These are phyloP conservation scores for Noctilio leporinus DNA, from an alignment of 2,113 vertebrate species.

Conservation along the genomic window DNA sequence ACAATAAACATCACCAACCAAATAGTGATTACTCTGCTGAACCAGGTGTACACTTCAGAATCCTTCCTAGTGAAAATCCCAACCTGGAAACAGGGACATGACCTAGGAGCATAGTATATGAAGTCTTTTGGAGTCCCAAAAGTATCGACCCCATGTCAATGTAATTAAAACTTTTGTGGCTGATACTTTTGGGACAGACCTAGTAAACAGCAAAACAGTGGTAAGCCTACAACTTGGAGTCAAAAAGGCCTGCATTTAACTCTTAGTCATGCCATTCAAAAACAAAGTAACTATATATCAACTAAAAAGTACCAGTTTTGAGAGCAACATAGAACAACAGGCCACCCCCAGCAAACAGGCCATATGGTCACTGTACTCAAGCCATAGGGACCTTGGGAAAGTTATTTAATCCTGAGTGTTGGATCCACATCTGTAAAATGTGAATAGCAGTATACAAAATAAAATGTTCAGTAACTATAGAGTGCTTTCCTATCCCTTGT, in stretches of 20 bases:
- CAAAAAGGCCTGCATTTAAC: neutral
- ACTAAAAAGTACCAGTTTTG: neutral
- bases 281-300: neutral
- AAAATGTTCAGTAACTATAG: neutral
- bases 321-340: neutral
- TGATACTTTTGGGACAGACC: no score
- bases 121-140: no score
- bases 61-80: neutral
- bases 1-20: neutral
- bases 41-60: neutral
- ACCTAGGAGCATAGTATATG: neutral
- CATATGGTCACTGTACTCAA: neutral
- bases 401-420: neutral
- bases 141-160: no score
- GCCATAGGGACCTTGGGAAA: neutral
- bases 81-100: neutral
- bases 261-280: neutral
- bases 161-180: no score
- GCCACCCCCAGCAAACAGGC: neutral
- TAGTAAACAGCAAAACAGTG: neutral
- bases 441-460: neutral
- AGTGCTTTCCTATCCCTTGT: neutral
- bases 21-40: neutral
- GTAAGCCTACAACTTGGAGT: neutral
- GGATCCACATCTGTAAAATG: neutral